Base-by-base conservation (phyloP, 53 echinoderm and acorn worm species). In the Temnopleurus reevesii region DNA sequence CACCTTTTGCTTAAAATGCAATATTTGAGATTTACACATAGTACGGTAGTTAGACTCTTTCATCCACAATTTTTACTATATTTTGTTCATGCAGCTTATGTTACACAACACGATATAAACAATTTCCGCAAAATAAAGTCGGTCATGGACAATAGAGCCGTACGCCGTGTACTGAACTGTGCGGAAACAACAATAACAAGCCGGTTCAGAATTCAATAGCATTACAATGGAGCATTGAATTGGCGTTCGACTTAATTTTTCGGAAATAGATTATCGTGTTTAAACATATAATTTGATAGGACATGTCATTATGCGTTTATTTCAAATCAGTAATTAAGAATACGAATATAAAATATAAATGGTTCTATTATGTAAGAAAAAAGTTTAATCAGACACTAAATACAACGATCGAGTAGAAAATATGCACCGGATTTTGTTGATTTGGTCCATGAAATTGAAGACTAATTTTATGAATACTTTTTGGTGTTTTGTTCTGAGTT, bases 1-100 rank as follows among this genome's bases (percentile, higher is more conserved):
- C 71, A 71, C 71, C 71, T 71, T 71, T 34, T n/a, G 24, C 65
- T 34, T 65, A 41, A 71, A 71, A 71, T 71, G 71, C 71, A 71
- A 71, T 41, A 71, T 71, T 71, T 23, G 23, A 38, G 36, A 19
- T 38, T 71, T 41, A 38, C 8, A 71, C 41, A 71, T 71, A 71
- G 71, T 71, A 71, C 71, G 23, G 0, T 21, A 71, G n/a, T 71
- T 7, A 71, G n/a, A 41, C 41, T 71, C 71, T 71, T 58, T 41
- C 38, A 41, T 1, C 9, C n/a, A n/a, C n/a, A n/a, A 71, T 36
- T 71, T 38, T n/a, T 38, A n/a, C n/a, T 0, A 41, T 41, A 71
- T 8, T 71, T 25, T 71, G 41, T 18, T n/a, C 71, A 41, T 71
- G 71, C 38, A 41, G 21, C 71, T 41, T 38, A 7, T 23, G 1